Conservation (phyloP, 1,140 invertebrate species). For the Druon quercuslanigerum region DNA sequence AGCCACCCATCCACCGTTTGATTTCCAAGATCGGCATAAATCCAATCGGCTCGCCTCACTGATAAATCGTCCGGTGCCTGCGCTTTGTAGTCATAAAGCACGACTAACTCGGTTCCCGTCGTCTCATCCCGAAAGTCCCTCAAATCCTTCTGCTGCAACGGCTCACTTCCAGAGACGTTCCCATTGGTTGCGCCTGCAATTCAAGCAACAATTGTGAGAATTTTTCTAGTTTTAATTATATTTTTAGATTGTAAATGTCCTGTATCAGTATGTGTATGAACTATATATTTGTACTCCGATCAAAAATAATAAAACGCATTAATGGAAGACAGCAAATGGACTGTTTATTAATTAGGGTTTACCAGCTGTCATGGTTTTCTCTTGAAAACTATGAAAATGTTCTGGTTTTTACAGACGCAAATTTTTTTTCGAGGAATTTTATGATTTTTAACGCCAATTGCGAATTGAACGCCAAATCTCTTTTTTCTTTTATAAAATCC, state of each 20-base stretch:
- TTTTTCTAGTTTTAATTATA: background rate
- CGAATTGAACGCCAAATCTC: no score
- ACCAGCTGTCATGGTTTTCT: no score
- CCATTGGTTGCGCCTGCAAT: constrained; percentile 62
- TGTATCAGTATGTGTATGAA: background rate
- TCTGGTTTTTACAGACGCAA: no score
- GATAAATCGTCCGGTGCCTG: constrained; percentile 94
- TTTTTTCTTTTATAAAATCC: no score
- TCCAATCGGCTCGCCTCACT: constrained; percentile 93
- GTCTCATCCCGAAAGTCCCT: constrained; percentile 72
- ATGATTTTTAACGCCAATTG: no score
- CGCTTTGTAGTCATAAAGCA: constrained; percentile 96
- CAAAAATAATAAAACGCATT: no score
- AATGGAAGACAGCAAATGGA: no score
- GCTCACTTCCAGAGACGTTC: constrained; percentile 58
- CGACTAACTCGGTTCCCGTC: constrained; percentile 90
- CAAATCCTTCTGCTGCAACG: constrained; percentile 69
- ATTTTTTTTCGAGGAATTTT: no score
- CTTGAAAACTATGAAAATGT: no score
- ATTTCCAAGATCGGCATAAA: constrained; percentile 94
- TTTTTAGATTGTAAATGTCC: background rate
- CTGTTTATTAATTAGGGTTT: no score
- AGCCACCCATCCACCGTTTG: constrained; percentile 96
- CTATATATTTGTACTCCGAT: no score
- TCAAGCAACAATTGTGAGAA: constrained; percentile 13